These are phyloP conservation scores for Blastomussa wellsi DNA, from an alignment of 92 coral and sea anemone genomes.

Conservation along the genomic window DNA sequence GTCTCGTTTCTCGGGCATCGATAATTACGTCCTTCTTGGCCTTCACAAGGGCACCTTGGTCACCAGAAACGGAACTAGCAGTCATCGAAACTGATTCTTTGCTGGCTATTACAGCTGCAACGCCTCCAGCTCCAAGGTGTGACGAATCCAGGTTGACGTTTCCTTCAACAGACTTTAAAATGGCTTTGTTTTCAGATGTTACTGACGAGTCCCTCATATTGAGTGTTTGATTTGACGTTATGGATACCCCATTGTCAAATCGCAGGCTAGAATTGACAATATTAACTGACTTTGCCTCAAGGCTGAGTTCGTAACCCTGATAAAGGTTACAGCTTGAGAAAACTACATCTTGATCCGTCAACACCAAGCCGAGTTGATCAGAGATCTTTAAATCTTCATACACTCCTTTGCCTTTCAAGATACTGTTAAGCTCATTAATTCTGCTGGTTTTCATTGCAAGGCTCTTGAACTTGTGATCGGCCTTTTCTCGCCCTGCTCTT, in stretches of 20 bases:
- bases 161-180: conserved; percentile 45
- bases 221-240: conserved; percentile 47
- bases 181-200: conserved; percentile 31
- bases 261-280: conserved; percentile 43
- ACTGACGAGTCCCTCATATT: conserved; percentile 46
- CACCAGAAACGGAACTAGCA: conserved; percentile 58
- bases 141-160: conserved; percentile 54
- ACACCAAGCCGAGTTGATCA: conserved; percentile 65
- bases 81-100: conserved; percentile 51
- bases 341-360: conserved; percentile 63
- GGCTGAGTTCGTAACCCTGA: conserved; percentile 46
- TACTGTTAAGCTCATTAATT: conserved; percentile 50
- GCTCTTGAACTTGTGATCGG: conserved; percentile 60
- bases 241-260: conserved; percentile 53
- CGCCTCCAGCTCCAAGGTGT: conserved; percentile 43
- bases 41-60: conserved; percentile 44
- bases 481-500: conserved; percentile 34
- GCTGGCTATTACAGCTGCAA: conserved; percentile 49
- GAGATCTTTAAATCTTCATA: conserved; percentile 59
- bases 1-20: conserved; percentile 45
- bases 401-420: conserved; percentile 61
- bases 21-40: conserved; percentile 53
- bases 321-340: conserved; percentile 59
- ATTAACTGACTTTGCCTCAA: conserved; percentile 58
- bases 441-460: conserved; percentile 54